phyloP scores from a whole-genome alignment of 2,888 invertebrate genomes.

The Apoda limacodes region DNA sequence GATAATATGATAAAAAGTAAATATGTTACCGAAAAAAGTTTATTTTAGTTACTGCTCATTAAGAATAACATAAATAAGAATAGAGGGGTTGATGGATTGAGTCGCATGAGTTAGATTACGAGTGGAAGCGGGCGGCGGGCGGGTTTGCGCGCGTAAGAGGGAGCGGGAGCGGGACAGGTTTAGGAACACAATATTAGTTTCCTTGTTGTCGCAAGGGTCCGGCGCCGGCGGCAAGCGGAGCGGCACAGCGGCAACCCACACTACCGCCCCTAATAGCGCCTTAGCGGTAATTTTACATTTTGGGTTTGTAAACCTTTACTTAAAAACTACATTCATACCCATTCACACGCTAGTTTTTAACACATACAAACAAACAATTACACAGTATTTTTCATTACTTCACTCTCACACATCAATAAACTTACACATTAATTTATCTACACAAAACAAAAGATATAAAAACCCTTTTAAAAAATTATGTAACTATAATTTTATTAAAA shows the following conservation, averaged over 20 bases:
- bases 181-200: conserved; percentile 71
- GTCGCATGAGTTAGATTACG: conserved; percentile 1
- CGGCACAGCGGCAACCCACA: conserved; percentile 56
- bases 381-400: background rate
- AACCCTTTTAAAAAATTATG: conserved; percentile 62
- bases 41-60: too few species aligned
- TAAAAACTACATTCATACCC: conserved; percentile 39
- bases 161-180: conserved; percentile 23
- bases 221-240: conserved; percentile 65
- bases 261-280: conserved; percentile 65
- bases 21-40: too few species aligned
- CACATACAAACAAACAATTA: conserved; percentile 1
- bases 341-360: conserved; percentile 1
- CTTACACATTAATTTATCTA: conserved; percentile 16
- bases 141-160: conserved; percentile 47
- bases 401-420: conserved; percentile 19
- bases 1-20: conserved; percentile 1
- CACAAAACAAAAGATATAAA: conserved; percentile 53
- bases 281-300: conserved; percentile 68
- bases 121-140: conserved; percentile 31
- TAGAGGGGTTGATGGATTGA: conserved; percentile 14
- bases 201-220: conserved; percentile 72
- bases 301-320: conserved; percentile 71
- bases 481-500: too few species aligned
- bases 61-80: too few species aligned